phyloP scores from a whole-genome alignment of 2,797 vertebrate genomes.

The Pseudochaenichthys georgianus region DNA sequence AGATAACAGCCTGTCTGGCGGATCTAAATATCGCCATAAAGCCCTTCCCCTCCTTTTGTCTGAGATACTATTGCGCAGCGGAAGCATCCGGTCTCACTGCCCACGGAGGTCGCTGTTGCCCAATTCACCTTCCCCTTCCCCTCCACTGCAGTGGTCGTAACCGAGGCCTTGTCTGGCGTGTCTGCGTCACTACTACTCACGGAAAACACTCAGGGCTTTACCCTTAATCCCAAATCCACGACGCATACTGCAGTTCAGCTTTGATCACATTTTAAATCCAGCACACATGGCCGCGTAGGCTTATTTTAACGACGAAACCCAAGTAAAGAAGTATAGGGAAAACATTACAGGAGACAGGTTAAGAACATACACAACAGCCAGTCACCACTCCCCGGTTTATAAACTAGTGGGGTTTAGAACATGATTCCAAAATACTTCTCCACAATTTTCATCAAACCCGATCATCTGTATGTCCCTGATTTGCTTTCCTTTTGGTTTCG shows the following conservation, averaged over 20 bases:
- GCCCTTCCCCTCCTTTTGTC: constrained; percentile 85
- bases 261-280: constrained; percentile 55
- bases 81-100: constrained; percentile 81
- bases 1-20: constrained; percentile 86
- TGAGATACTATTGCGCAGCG: constrained; percentile 78
- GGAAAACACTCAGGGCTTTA: constrained; percentile 68
- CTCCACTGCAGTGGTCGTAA: constrained; percentile 94
- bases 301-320: constrained; percentile 16
- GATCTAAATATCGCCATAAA: constrained; percentile 87
- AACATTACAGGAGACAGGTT: constrained; percentile 39
- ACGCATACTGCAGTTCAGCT: constrained; percentile 47
- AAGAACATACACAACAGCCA: constrained; percentile 44
- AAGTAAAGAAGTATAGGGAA: constrained; percentile 14
- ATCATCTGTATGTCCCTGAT: constrained; percentile 17
- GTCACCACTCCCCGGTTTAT: constrained; percentile 31
- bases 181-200: constrained; percentile 77
- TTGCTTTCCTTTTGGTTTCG: constrained; percentile 67
- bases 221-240: constrained; percentile 62
- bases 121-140: constrained; percentile 83
- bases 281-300: constrained; percentile 21
- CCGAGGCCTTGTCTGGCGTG: constrained; percentile 93
- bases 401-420: constrained; percentile 21
- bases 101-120: constrained; percentile 89
- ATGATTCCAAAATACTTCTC: constrained; percentile 33
- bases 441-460: constrained; percentile 27